These are phyloP conservation scores for Felis catus DNA, from an alignment of 2,113 vertebrate genomes.

Conservation along the genomic window F.catus_Fca126_mat1.0 CM031412.1:118124001-118124500, in stretches of 20 bases:
- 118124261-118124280: not conserved
- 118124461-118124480: not conserved
- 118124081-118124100: not conserved
- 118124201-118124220: not conserved
- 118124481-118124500: not conserved
- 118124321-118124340: not conserved
- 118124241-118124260: not conserved
- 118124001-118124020: not conserved
- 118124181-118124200: not conserved
- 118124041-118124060: not conserved
- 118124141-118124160: not conserved
- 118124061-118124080: not conserved
- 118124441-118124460: not conserved
- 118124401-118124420: not conserved
- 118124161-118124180: not conserved
- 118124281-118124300: not conserved
- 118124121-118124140: not conserved
- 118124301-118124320: not conserved
- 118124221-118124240: not conserved
- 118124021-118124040: not conserved
- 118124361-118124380: not conserved
- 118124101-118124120: not conserved
- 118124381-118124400: not conserved
- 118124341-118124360: not conserved
- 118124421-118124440: not conserved